Percentiles rank a stretch among this genome's conserved stretches.
Conservation (phyloP, 2,113 vertebrate species). For the Rhineura floridana region DNA sequence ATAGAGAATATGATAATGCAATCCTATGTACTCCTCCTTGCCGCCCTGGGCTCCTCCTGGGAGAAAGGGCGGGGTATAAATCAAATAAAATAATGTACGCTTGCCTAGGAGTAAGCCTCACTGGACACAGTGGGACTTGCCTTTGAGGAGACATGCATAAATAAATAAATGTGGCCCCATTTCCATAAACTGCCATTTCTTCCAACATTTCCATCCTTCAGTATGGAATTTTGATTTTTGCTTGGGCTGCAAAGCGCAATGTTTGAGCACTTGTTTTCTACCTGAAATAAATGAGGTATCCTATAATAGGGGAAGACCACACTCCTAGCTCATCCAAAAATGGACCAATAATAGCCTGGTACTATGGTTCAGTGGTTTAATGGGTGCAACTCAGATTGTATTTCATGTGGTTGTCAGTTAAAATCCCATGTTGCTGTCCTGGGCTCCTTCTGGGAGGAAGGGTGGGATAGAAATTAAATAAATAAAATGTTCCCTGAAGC, state of each 20-base stretch:
- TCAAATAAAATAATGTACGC: no score
- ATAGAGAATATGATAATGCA: no score
- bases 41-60: no score
- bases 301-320: not conserved
- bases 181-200: not conserved
- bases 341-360: not conserved
- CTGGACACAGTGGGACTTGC: not conserved
- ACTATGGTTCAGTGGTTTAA: not conserved
- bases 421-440: no score
- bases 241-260: not conserved
- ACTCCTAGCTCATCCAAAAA: not conserved
- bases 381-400: not conserved
- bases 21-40: no score
- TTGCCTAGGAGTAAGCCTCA: not conserved
- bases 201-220: not conserved
- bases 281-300: not conserved
- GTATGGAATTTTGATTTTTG: not conserved
- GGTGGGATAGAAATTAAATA: no score
- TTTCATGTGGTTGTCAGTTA: not conserved
- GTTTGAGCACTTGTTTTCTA: not conserved
- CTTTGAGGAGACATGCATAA: not conserved
- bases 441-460: no score
- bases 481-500: no score
- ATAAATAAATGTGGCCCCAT: not conserved
- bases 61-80: no score